Base-by-base conservation (phyloP, 30 jellyfish, hydroid and myxozoan species). In the Phacellophora camtschatica region DNA sequence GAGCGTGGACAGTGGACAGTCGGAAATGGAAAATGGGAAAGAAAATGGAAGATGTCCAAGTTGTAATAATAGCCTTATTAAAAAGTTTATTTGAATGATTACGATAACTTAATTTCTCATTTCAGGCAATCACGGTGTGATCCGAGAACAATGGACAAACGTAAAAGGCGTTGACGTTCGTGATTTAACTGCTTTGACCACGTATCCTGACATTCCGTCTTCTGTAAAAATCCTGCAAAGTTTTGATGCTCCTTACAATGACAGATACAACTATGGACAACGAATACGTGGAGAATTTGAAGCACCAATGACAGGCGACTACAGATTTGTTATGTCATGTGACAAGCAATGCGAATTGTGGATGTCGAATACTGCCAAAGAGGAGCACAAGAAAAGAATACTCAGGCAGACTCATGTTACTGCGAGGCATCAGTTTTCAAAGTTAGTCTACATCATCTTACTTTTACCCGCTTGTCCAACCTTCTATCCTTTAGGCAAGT, bases 221-320 rank as follows among this genome's bases (percentile, higher is more conserved):
- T 65, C 88, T 56, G 97, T 92, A 0, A 73, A 74, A 16, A 62
- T 92, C 20, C 85, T 92, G 18, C 67, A 84, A 16, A 51, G 81
- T 20, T 92, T 92, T 63, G 98, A 92, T 45, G 86, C 97, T 20
- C 98, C 98, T 1, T 75, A 84, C 37, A 87, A 86, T 81, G 94
- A 92, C 29, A 23, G 92, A 45, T 85, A 75, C 50, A 92, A 92
- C 68, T 92, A 86, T 39, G 98, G 98, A 0, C 98, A 92, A 65
- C 90, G 98, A 30, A 27, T 92, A 32, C 86, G 90, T 46, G 97
- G 98, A 62, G 88, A 92, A 56, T 92, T 92, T 69, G 87, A 86
- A 27, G 98, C 98, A 49, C 98, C 98, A 65, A 92, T 92, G 98
- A 92, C 98, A 22, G 98, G 98, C 4, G 98, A 92, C 57, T 92